Conservation (phyloP, 2,888 invertebrate species). For the Papilio gigon region DNA sequence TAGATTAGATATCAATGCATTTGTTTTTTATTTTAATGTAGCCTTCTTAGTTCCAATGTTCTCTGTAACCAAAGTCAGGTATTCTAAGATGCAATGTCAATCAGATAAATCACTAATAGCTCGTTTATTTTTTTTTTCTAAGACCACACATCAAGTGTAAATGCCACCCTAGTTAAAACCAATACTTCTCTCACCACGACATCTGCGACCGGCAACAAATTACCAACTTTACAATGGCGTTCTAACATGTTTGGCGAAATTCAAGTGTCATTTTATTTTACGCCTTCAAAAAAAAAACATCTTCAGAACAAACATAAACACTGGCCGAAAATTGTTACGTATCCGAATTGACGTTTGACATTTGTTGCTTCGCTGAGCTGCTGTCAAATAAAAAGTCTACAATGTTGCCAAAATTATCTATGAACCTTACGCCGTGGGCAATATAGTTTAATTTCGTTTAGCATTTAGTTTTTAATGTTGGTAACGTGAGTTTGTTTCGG, state of each 20-base stretch:
- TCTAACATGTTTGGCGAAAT: slow-evolving; percentile 23
- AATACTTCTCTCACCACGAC: slow-evolving; percentile 41
- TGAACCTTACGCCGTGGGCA: neutral
- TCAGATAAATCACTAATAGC: neutral
- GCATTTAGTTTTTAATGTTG: neutral
- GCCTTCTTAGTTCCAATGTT: slow-evolving; percentile 5
- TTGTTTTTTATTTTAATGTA: neutral
- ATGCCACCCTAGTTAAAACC: slow-evolving; percentile 44
- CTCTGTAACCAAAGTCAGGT: slow-evolving; percentile 1
- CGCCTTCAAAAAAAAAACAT: slow-evolving; percentile 26
- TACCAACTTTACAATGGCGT: slow-evolving; percentile 39
- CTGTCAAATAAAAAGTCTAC: slow-evolving; percentile 23
- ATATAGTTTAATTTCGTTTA: slow-evolving; percentile 14
- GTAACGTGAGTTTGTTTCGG: slow-evolving; percentile 52
- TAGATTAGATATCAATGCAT: neutral
- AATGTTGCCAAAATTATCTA: neutral
- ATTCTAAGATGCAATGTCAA: slow-evolving; percentile 8
- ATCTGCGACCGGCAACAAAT: slow-evolving; percentile 36
- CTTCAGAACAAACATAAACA: slow-evolving; percentile 21
- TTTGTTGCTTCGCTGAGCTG: slow-evolving; percentile 38
- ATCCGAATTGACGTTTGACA: slow-evolving; percentile 39
- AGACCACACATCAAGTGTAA: slow-evolving; percentile 46
- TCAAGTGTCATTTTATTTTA: slow-evolving; percentile 31
- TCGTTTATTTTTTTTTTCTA: neutral
- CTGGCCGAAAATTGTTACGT: slow-evolving; percentile 39